Percentiles rank a stretch among this genome's conserved stretches.
These are phyloP conservation scores for Hedychridium roseum DNA, from an alignment of 2,888 invertebrate species.

Conservation along the genomic window DNA sequence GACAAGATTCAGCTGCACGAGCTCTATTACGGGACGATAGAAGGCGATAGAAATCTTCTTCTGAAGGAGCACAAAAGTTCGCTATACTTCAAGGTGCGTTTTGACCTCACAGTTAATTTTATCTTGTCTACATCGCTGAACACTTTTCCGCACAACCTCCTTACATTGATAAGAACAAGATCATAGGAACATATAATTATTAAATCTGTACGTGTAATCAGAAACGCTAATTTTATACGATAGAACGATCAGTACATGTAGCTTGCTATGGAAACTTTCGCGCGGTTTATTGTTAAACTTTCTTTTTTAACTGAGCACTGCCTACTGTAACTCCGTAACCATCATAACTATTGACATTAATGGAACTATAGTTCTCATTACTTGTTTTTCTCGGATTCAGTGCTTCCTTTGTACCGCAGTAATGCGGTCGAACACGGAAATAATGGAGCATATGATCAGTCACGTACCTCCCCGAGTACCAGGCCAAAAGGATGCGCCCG, in stretches of 20 bases:
- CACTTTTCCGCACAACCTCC: too few species aligned
- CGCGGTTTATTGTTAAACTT: too few species aligned
- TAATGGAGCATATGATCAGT: slow-evolving; percentile 59
- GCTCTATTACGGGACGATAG: slow-evolving; percentile 58
- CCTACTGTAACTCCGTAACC: not conserved
- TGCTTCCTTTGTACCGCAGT: slow-evolving; percentile 55
- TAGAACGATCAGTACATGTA: too few species aligned
- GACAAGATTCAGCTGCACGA: slow-evolving; percentile 52
- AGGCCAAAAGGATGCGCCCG: slow-evolving; percentile 52
- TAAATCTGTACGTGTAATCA: too few species aligned
- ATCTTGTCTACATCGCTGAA: too few species aligned
- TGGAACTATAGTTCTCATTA: too few species aligned
- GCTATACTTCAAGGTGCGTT: slow-evolving; percentile 51
- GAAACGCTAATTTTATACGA: too few species aligned
- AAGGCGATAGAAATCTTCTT: slow-evolving; percentile 45
- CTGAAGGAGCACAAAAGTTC: slow-evolving; percentile 45
- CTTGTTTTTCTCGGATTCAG: too few species aligned
- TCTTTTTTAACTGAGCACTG: too few species aligned
- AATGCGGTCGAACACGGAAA: slow-evolving; percentile 57
- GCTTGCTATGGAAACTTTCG: too few species aligned
- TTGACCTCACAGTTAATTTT: not conserved
- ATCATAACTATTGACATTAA: not conserved
- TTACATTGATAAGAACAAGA: too few species aligned
- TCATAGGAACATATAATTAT: too few species aligned
- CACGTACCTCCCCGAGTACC: slow-evolving; percentile 59